Percentiles rank a stretch among this genome's conserved stretches.
Conservation (phyloP, 2,113 vertebrate species). For the Bostrychus sinensis region DNA sequence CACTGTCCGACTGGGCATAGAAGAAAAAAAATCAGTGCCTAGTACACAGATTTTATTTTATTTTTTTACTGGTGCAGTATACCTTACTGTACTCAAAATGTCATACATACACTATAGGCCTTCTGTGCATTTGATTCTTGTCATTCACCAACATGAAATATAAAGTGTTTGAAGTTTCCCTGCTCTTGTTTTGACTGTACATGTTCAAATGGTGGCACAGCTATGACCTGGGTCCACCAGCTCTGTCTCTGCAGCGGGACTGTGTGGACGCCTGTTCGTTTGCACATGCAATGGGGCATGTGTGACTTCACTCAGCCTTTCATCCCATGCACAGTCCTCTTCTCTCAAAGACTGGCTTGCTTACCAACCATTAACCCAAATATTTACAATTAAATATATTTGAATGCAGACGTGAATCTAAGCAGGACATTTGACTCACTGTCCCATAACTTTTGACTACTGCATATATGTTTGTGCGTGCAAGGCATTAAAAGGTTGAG, state of each 20-base stretch:
- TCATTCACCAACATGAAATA: constrained; percentile 13
- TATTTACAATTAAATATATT: constrained; percentile 68
- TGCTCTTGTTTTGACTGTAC: constrained; percentile 9
- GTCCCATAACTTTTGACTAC: constrained; percentile 51
- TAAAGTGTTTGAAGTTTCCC: not conserved
- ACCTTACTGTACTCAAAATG: too few species aligned
- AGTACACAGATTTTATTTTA: too few species aligned
- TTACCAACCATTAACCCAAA: constrained; percentile 67
- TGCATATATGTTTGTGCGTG: constrained; percentile 44
- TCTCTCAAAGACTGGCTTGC: constrained; percentile 43
- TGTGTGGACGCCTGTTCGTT: constrained; percentile 50
- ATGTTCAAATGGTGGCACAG: not conserved
- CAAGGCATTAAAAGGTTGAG: constrained; percentile 32
- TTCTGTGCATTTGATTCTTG: constrained; percentile 7
- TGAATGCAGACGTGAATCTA: constrained; percentile 57
- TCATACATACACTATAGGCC: too few species aligned
- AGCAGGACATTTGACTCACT: constrained; percentile 48
- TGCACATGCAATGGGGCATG: constrained; percentile 32
- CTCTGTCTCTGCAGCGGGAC: constrained; percentile 20
- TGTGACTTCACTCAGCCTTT: constrained; percentile 58
- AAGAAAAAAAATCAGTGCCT: too few species aligned
- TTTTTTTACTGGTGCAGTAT: too few species aligned
- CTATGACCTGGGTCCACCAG: constrained; percentile 25
- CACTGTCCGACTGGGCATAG: too few species aligned
- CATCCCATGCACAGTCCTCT: constrained; percentile 46